Percentiles rank a stretch among this genome's conserved stretches.
phyloP scores from a whole-genome alignment of 2,888 invertebrate species.

The Rhamphomyia laevipes region DNA sequence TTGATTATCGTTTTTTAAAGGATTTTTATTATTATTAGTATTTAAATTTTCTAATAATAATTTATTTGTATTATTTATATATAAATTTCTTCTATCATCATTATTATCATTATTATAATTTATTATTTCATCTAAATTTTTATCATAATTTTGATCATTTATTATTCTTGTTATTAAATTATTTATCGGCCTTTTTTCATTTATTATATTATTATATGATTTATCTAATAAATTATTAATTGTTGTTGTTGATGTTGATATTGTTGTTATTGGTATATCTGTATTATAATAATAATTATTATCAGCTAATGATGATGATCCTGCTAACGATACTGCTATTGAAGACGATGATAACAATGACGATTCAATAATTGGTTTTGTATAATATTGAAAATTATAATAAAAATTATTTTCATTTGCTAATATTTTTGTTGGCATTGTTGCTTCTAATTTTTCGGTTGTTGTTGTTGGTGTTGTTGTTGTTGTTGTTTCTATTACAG shows the following conservation, averaged over 20 bases:
- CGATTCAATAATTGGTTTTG: constrained; percentile 30
- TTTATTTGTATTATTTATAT: constrained; percentile 3
- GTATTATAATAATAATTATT: constrained; percentile 19
- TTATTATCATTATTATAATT: not conserved
- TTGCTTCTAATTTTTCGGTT: constrained; percentile 16
- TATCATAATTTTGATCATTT: not conserved
- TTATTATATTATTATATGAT: constrained; percentile 2
- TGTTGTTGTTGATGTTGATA: constrained; percentile 15
- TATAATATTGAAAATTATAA: constrained; percentile 21
- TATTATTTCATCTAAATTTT: not conserved
- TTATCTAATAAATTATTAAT: not conserved
- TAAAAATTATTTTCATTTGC: not conserved
- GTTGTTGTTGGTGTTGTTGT: constrained; percentile 18
- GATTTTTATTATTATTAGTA: constrained; percentile 14
- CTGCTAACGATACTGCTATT: not conserved
- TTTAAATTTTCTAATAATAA: constrained; percentile 4
- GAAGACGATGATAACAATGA: constrained; percentile 21
- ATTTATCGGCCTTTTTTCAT: constrained; percentile 10
- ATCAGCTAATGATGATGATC: constrained; percentile 10
- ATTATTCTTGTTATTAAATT: constrained; percentile 1
- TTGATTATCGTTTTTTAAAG: constrained; percentile 32
- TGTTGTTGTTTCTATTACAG: constrained; percentile 20
- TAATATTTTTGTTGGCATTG: constrained; percentile 14
- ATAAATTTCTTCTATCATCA: not conserved
- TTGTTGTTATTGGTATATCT: constrained; percentile 16